Conservation (phyloP, 2,797 vertebrate species). For the Sebastes nivosus region DNA sequence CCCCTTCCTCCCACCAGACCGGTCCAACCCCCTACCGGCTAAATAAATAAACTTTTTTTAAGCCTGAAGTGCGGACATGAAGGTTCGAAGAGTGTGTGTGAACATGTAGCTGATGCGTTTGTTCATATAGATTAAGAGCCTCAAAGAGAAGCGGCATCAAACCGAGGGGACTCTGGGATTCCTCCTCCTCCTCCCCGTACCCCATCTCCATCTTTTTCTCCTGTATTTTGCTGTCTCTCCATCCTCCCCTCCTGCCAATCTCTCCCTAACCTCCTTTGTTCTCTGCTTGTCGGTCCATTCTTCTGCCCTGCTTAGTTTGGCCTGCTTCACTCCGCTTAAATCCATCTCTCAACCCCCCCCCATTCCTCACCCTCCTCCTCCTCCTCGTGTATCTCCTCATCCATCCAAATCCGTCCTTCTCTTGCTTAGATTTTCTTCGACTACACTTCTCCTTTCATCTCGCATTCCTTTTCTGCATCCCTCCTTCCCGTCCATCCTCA, state of each 20-base stretch:
- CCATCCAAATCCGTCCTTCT: constrained; percentile 63
- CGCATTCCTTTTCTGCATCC: constrained; percentile 67
- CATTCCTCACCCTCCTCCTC: not conserved
- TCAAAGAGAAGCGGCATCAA: constrained; percentile 60
- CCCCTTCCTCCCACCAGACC: constrained; percentile 2
- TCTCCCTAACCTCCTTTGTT: constrained; percentile 75
- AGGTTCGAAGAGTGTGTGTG: constrained; percentile 19
- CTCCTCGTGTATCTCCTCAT: constrained; percentile 49
- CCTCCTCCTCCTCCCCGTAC: constrained; percentile 11
- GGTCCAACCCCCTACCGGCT: constrained; percentile 3
- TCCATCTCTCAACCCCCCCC: constrained; percentile 24
- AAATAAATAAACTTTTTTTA: constrained; percentile 75
- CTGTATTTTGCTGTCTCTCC: constrained; percentile 31
- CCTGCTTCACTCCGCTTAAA: constrained; percentile 66
- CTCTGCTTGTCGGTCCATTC: constrained; percentile 55
- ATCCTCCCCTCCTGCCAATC: constrained; percentile 53
- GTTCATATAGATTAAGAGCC: constrained; percentile 66
- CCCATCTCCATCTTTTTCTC: constrained; percentile 46
- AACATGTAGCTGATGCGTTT: constrained; percentile 51
- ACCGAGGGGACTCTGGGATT: constrained; percentile 64
- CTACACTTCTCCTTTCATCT: constrained; percentile 72
- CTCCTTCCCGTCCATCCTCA: constrained; percentile 70
- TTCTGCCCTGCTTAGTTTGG: constrained; percentile 73
- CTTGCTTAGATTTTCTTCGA: constrained; percentile 62
- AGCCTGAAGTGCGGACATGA: constrained; percentile 48